Evolutionary conservation across 1,140 invertebrate species (phyloP).

Genomic region (Papilio polyxenes): DNA sequence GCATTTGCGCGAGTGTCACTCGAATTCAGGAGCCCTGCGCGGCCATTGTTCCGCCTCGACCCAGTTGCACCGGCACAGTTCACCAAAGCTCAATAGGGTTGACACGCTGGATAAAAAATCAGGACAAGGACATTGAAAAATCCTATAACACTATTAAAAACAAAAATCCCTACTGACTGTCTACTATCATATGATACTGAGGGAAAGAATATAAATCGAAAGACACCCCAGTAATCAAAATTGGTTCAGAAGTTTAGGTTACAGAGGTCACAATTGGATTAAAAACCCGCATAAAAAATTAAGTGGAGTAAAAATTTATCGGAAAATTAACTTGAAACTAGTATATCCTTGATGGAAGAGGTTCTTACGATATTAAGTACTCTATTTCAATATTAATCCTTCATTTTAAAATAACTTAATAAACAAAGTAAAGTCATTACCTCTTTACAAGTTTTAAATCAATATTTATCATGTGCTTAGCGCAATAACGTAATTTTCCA

Average conservation of each 20-base stretch:
- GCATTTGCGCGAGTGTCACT: slow-evolving; percentile 36
- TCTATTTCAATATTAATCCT: neutral
- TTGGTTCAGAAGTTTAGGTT: too few relatives aligned
- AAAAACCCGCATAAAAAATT: too few relatives aligned
- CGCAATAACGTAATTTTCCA: slow-evolving; percentile 4
- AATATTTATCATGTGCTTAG: neutral
- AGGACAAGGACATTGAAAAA: neutral
- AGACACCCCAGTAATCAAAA: too few relatives aligned
- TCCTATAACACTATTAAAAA: too few relatives aligned
- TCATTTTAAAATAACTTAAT: neutral
- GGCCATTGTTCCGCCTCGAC: slow-evolving; percentile 29
- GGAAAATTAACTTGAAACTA: neutral
- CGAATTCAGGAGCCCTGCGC: slow-evolving; percentile 26
- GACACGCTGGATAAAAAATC: neutral
- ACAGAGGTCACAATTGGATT: too few relatives aligned
- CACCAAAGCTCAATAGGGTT: slow-evolving; percentile 8
- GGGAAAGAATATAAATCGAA: too few relatives aligned
- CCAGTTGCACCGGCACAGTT: slow-evolving; percentile 29
- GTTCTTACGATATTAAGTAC: neutral
- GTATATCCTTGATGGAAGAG: neutral
- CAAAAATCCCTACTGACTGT: too few relatives aligned
- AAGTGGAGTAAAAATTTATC: too few relatives aligned
- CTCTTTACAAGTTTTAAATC: neutral
- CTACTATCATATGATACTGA: too few relatives aligned
- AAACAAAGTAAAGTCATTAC: neutral